Base-by-base conservation (phyloP, 1,140 invertebrate genomes). In the Drosophila simulans region DNA sequence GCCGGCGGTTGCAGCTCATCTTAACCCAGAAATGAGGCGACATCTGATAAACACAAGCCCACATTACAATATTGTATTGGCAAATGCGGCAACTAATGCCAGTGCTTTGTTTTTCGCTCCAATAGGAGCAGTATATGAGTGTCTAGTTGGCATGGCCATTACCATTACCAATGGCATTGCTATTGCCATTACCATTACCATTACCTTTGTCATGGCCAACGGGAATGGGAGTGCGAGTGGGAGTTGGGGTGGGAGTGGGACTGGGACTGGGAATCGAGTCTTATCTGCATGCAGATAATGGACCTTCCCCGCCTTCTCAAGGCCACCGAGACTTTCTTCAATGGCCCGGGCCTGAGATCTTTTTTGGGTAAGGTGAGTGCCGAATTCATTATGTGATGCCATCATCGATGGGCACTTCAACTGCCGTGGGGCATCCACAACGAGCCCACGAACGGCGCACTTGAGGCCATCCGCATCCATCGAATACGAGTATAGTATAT, bases 361-460 rank as follows among this genome's bases (percentile, higher is more conserved):
- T 45, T 45, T 35, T 54, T 42, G 59, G 59, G 37, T 25, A 13
- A 54, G 52, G 13, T 55, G 53, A 55, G 42, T 42, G 34, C 39
- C 34, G 27, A 52, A 68, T 56, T 73, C 58, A 85, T 77, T 85
- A 73, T 84, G 66, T 86, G 82, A 81, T 74, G 81, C 81, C 82
- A 86, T 86, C 82, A 86, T 86, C 80, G 82, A 85, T 62, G 74
- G 80, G 53, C 83, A 86, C 82, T 82, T 77, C 58, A 85, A 51
- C 37, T 17, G 57, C 77, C 60, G 70, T 69, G 63, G 56, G 77
- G 62, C 77, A 62, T 53, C 60, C 46, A 52, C 55, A 54, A 57
- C 31, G 55, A 40, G 59, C 55, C 59, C 54, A 76, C 49, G 49
- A 35, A 34, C 48, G 56, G 54, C 71, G 8, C 65, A 73, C 81